These are phyloP conservation scores for Patiria miniata DNA, from an alignment of 35 echinoderm and acorn worm genomes.

Conservation along the genomic window DNA sequence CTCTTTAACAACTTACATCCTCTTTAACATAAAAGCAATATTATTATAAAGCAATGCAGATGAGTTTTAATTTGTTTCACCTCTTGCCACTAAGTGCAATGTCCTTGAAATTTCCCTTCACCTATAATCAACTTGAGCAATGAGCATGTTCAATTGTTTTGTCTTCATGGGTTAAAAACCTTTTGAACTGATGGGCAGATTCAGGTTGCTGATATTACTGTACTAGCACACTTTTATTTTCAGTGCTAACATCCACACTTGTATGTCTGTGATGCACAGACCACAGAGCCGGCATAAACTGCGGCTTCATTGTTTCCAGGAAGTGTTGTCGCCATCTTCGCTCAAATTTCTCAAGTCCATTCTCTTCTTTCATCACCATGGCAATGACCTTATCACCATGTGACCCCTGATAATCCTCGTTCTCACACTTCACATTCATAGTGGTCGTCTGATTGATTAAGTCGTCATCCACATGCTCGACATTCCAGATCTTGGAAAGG, in stretches of 20 bases:
- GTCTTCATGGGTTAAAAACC: no score
- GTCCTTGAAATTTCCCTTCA: no score
- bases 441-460: conserved; percentile 49
- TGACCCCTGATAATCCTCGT: conserved; percentile 62
- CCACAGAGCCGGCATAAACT: conserved; percentile 84
- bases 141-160: no score
- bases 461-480: conserved; percentile 39
- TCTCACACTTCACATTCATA: conserved; percentile 65
- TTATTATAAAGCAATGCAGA: no score
- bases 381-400: conserved; percentile 88
- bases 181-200: no score
- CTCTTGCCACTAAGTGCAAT: no score
- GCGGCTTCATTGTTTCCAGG: conserved; percentile 72
- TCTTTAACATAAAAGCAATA: no score
- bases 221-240: neutral
- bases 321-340: conserved; percentile 85
- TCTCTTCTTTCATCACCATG: conserved; percentile 26
- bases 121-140: no score
- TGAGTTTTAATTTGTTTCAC: no score
- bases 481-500: conserved; percentile 48
- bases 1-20: no score
- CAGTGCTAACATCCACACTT: neutral
- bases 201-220: no score
- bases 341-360: conserved; percentile 81
- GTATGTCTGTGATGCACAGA: conserved; percentile 85